These are phyloP conservation scores for Drosophila pullipes DNA, from an alignment of 2,888 invertebrate species.

Conservation along the genomic window DNA sequence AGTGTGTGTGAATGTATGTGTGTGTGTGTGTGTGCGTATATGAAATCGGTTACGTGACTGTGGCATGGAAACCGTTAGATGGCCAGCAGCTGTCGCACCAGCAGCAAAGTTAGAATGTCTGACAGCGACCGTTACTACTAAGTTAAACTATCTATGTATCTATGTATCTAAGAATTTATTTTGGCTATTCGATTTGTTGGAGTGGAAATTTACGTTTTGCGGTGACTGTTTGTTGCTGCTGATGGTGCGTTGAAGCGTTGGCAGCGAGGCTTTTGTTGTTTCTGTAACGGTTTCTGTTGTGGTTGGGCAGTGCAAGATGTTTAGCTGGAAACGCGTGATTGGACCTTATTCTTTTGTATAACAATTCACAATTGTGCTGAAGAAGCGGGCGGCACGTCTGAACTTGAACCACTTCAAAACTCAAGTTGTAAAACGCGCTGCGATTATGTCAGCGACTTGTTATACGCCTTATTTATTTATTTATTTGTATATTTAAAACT, in stretches of 20 bases:
- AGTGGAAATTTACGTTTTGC: conserved; percentile 64
- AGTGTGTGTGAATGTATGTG: conserved; percentile 29
- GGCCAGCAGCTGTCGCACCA: conserved; percentile 69
- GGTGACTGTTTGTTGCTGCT: conserved; percentile 42
- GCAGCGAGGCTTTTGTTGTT: conserved; percentile 29
- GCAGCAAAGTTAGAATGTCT: conserved; percentile 46
- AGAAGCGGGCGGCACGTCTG: conserved; percentile 69
- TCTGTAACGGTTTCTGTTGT: conserved; percentile 24
- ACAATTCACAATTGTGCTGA: conserved; percentile 68
- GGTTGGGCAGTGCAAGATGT: conserved; percentile 61
- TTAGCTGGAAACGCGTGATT: conserved; percentile 60
- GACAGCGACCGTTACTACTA: conserved; percentile 50
- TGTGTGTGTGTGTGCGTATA: conserved; percentile 35
- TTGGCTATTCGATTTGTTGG: conserved; percentile 10
- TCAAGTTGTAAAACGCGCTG: conserved; percentile 44
- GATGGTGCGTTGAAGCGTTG: conserved; percentile 45
- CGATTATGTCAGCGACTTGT: conserved; percentile 62
- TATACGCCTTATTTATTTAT: conserved; percentile 27
- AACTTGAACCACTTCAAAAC: conserved; percentile 53
- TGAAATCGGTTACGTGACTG: conserved; percentile 75
- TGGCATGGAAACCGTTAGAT: conserved; percentile 66
- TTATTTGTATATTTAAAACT: background rate
- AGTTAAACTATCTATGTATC: conserved; percentile 7
- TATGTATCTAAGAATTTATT: conserved; percentile 3
- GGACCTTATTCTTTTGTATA: conserved; percentile 63